A percentile compares a stretch with the other conserved stretches of the same genome.
Conservation (phyloP, 1,140 invertebrate species). For the Dendroctonus ponderosae region DNA sequence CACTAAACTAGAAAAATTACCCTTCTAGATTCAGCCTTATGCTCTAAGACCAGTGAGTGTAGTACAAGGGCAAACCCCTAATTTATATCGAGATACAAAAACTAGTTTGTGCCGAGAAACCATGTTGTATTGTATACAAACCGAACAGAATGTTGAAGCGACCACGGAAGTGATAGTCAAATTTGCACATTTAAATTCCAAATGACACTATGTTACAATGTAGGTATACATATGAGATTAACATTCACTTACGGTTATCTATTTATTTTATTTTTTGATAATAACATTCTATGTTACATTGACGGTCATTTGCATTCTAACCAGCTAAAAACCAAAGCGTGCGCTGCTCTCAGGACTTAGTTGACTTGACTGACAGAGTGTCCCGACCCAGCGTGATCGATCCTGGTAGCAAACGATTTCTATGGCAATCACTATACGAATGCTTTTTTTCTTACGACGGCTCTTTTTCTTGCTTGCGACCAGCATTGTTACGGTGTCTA, state of each 20-base stretch:
- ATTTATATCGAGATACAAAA: neutral
- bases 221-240: neutral
- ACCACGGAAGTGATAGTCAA: neutral
- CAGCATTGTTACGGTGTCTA: too few species aligned
- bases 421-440: too few species aligned
- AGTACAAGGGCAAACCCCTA: neutral
- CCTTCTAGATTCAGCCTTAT: too few species aligned
- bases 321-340: neutral
- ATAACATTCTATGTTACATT: too few species aligned
- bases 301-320: neutral
- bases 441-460: too few species aligned
- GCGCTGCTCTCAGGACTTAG: neutral
- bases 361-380: neutral
- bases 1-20: too few species aligned
- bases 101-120: too few species aligned
- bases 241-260: neutral
- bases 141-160: neutral
- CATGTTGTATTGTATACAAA: too few species aligned
- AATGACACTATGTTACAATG: neutral
- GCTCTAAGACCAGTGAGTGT: neutral
- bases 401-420: too few species aligned
- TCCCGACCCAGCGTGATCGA: too few species aligned
- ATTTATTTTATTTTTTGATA: too few species aligned
- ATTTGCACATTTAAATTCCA: constrained; percentile 4
- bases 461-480: too few species aligned